Conservation (phyloP, 2,113 vertebrate genomes). For the Tetrao urogallus region DNA sequence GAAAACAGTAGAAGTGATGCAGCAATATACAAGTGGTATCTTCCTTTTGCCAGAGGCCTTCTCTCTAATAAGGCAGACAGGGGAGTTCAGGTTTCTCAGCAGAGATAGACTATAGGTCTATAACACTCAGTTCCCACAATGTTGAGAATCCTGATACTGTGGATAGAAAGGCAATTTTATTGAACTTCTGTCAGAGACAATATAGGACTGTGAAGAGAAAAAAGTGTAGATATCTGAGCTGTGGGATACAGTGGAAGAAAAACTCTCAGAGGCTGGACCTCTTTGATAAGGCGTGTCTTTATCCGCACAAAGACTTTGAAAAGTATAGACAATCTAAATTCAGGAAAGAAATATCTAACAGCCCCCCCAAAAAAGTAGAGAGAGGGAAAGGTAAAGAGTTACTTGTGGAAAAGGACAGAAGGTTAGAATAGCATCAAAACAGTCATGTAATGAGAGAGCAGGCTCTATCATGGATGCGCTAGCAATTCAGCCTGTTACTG, state of each 20-base stretch:
- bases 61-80: background rate
- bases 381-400: background rate
- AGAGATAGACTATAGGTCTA: background rate
- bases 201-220: background rate
- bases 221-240: constrained; percentile 31
- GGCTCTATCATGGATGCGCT: background rate
- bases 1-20: background rate
- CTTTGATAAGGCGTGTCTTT: constrained; percentile 43
- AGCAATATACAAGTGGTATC: background rate
- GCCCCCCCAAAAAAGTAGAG: background rate
- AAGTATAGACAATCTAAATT: constrained; percentile 5
- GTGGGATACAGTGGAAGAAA: constrained; percentile 32
- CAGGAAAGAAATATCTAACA: background rate
- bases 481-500: background rate
- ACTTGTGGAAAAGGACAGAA: background rate
- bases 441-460: background rate
- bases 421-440: background rate
- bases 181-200: constrained; percentile 44
- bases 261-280: constrained; percentile 13
- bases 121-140: constrained; percentile 7
- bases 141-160: background rate
- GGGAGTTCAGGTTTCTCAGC: background rate
- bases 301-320: background rate
- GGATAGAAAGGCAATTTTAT: constrained; percentile 45
- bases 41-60: background rate